Percentiles rank a stretch among this genome's conserved stretches.
Conservation (phyloP, 2,888 invertebrate species). For the Drosophila atripex region DNA sequence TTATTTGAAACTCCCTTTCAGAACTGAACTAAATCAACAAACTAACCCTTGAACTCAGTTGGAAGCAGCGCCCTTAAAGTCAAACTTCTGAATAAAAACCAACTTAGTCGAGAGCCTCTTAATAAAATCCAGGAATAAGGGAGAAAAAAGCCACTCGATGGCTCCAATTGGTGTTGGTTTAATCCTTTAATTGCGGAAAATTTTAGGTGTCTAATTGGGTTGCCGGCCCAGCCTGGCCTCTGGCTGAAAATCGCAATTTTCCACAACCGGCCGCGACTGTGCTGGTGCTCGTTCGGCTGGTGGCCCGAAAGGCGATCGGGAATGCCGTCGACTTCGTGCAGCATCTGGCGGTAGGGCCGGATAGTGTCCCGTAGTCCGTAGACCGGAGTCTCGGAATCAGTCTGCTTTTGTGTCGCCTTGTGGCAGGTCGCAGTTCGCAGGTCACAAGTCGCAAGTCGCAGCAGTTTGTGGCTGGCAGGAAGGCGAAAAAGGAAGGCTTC, state of each 20-base stretch:
- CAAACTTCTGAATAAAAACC: not conserved
- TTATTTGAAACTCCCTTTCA: too few species aligned
- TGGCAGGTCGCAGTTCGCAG: conserved; percentile 69
- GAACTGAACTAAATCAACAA: not conserved
- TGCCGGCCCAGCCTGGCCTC: not conserved
- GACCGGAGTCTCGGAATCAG: conserved; percentile 44
- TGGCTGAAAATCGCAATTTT: conserved; percentile 1
- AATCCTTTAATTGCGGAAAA: conserved; percentile 5
- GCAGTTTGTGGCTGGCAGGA: conserved; percentile 4
- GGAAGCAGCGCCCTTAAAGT: not conserved
- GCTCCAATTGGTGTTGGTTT: not conserved
- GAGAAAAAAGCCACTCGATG: conserved; percentile 1
- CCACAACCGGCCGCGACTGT: not conserved
- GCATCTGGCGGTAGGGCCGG: conserved; percentile 42
- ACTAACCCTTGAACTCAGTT: not conserved
- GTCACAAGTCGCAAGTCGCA: conserved; percentile 70
- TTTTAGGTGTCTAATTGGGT: conserved; percentile 5
- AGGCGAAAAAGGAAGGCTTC: not conserved
- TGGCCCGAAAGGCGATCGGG: not conserved
- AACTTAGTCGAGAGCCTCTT: not conserved
- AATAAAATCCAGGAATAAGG: not conserved
- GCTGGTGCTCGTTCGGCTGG: not conserved
- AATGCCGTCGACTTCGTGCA: conserved; percentile 13
- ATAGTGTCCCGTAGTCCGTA: not conserved
- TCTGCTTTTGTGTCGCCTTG: conserved; percentile 65